Conservation (phyloP, 2,113 vertebrate genomes). For the Sinocyclocheilus rhinocerous region DNA sequence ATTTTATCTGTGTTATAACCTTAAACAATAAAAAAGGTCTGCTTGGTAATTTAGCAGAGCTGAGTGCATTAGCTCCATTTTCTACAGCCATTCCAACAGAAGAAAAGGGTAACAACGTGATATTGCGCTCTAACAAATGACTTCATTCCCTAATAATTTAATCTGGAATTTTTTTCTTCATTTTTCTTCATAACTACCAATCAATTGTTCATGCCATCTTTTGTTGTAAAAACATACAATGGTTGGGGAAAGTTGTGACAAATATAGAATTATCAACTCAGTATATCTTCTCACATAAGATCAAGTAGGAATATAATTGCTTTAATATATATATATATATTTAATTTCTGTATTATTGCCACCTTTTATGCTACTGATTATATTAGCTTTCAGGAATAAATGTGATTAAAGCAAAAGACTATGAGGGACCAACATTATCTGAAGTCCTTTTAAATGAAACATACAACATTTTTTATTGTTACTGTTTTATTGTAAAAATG, state of each 20-base stretch:
- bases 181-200: not conserved
- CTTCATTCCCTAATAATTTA: no score
- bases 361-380: not conserved
- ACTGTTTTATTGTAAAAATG: no score
- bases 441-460: no score
- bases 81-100: not conserved
- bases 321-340: no score
- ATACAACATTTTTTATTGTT: no score
- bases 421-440: no score
- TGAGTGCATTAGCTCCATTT: slow-evolving; percentile 29
- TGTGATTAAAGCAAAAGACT: not conserved
- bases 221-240: not conserved
- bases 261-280: not conserved
- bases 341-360: not conserved
- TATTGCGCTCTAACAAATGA: no score
- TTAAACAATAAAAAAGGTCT: not conserved
- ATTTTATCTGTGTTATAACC: slow-evolving; percentile 30
- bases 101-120: not conserved
- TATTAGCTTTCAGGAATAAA: not conserved
- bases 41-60: slow-evolving; percentile 18
- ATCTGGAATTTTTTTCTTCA: not conserved
- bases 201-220: no score
- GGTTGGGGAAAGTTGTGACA: not conserved
- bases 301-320: no score
- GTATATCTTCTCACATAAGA: not conserved